Conservation (phyloP, 1,140 invertebrate species). For the Calycopis cecrops region DNA sequence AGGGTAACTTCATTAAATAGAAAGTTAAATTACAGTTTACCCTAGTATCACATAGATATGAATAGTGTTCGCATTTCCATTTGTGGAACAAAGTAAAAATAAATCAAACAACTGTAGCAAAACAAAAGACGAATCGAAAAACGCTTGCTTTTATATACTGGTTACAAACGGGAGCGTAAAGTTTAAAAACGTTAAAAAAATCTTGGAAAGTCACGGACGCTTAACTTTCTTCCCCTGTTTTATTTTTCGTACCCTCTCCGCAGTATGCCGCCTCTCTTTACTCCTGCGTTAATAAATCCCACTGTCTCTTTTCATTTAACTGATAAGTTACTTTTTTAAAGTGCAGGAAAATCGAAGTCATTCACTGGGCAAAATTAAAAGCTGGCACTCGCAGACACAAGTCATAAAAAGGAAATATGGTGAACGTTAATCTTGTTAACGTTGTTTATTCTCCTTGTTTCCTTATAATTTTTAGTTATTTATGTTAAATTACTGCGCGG, state of each 20-base stretch:
- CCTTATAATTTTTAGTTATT: slow-evolving; percentile 8
- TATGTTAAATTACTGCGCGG: background rate
- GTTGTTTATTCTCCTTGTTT: slow-evolving; percentile 31
- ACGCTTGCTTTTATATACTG: slow-evolving; percentile 53
- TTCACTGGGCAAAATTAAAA: slow-evolving; percentile 65
- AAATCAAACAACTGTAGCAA: slow-evolving; percentile 16
- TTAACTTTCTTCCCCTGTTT: slow-evolving; percentile 74
- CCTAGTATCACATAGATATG: no score
- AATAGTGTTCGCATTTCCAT: background rate
- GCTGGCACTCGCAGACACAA: slow-evolving; percentile 60
- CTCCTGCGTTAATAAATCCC: slow-evolving; percentile 27
- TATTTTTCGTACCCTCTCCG: slow-evolving; percentile 70
- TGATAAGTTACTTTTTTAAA: slow-evolving; percentile 73
- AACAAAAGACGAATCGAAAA: slow-evolving; percentile 58
- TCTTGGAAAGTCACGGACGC: slow-evolving; percentile 74
- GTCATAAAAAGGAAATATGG: slow-evolving; percentile 68
- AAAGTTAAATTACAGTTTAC: no score
- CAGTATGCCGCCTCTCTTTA: slow-evolving; percentile 40
- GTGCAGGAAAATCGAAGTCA: slow-evolving; percentile 67
- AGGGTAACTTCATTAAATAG: no score
- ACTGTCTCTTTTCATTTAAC: slow-evolving; percentile 54
- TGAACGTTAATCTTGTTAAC: slow-evolving; percentile 41
- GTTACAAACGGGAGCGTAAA: slow-evolving; percentile 52
- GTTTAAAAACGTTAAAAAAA: slow-evolving; percentile 72
- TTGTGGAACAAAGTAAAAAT: background rate